Conservation (phyloP, 2,797 vertebrate genomes). For the Betta splendens region DNA sequence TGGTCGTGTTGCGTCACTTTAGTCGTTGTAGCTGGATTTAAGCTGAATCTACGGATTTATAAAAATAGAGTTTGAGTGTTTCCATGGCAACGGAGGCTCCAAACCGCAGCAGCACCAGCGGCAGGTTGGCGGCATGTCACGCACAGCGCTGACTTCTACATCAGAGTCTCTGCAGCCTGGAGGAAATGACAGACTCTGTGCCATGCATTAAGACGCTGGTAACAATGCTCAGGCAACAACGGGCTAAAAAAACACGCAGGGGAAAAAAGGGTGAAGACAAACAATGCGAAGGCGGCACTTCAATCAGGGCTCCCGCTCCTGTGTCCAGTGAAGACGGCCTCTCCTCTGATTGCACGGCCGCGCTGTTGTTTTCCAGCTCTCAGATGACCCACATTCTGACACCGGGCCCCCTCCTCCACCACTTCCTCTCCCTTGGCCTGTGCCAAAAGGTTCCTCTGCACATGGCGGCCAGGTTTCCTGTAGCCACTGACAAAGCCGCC, state of each 20-base stretch:
- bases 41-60: too few relatives aligned
- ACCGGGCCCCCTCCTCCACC: slow-evolving; percentile 59
- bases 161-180: slow-evolving; percentile 33
- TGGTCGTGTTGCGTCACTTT: too few relatives aligned
- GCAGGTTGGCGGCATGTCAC: slow-evolving; percentile 22
- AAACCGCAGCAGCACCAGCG: too few relatives aligned
- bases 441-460: slow-evolving; percentile 86
- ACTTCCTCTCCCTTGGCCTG: slow-evolving; percentile 82
- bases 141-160: slow-evolving; percentile 18
- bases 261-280: slow-evolving; percentile 29
- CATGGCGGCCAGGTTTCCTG: slow-evolving; percentile 85
- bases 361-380: slow-evolving; percentile 80
- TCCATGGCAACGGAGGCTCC: neutral
- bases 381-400: slow-evolving; percentile 79
- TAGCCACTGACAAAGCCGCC: slow-evolving; percentile 78
- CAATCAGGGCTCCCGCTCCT: slow-evolving; percentile 60
- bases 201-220: slow-evolving; percentile 58
- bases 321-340: slow-evolving; percentile 41
- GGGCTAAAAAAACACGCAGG: slow-evolving; percentile 55
- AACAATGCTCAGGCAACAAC: slow-evolving; percentile 57
- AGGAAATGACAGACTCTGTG: slow-evolving; percentile 68
- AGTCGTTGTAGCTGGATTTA: too few relatives aligned
- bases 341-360: slow-evolving; percentile 41
- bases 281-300: slow-evolving; percentile 66
- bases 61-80: too few relatives aligned